Conservation (phyloP, 2,113 vertebrate genomes). For the Bubo scandiacus region DNA sequence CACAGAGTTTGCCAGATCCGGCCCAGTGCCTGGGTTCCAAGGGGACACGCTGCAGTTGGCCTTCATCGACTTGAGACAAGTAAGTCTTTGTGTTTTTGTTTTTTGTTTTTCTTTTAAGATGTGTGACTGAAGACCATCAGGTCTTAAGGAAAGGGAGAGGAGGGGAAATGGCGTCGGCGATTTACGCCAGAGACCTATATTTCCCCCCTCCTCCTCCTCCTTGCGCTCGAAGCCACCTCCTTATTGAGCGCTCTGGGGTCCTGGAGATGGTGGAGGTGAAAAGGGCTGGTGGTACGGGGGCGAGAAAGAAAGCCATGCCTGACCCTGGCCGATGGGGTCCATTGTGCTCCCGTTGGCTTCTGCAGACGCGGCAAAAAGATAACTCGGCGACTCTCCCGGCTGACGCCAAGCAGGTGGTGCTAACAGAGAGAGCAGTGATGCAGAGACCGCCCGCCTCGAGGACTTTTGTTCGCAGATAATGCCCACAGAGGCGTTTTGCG, state of each 20-base stretch:
- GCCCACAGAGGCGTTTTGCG: conserved; percentile 10
- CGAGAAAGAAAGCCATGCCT: conserved; percentile 61
- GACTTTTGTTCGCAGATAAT: conserved; percentile 66
- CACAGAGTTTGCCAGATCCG: conserved; percentile 99
- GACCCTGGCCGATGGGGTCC: conserved; percentile 64
- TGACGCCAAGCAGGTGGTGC: conserved; percentile 72
- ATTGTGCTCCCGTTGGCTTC: conserved; percentile 64
- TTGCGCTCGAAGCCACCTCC: conserved; percentile 58
- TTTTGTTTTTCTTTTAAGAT: conserved; percentile 86
- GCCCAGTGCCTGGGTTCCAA: conserved; percentile 99
- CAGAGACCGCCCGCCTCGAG: conserved; percentile 61
- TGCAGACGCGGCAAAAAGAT: conserved; percentile 47
- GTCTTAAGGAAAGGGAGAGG: conserved; percentile 78
- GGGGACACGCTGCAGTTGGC: conserved; percentile 99
- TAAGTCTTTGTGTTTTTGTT: conserved; percentile 96
- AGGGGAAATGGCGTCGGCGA: conserved; percentile 69
- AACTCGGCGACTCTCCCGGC: not conserved
- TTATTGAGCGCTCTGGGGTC: conserved; percentile 46
- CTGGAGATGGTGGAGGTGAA: conserved; percentile 68
- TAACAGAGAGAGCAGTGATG: conserved; percentile 58
- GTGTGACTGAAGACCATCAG: conserved; percentile 88
- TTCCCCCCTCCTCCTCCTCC: conserved; percentile 8
- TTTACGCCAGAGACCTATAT: conserved; percentile 77
- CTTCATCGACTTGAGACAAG: conserved; percentile 99
- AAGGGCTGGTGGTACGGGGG: conserved; percentile 30